These are phyloP conservation scores for Sabatieria punctata DNA, from an alignment of 2,888 invertebrate genomes.

Conservation along the genomic window DNA sequence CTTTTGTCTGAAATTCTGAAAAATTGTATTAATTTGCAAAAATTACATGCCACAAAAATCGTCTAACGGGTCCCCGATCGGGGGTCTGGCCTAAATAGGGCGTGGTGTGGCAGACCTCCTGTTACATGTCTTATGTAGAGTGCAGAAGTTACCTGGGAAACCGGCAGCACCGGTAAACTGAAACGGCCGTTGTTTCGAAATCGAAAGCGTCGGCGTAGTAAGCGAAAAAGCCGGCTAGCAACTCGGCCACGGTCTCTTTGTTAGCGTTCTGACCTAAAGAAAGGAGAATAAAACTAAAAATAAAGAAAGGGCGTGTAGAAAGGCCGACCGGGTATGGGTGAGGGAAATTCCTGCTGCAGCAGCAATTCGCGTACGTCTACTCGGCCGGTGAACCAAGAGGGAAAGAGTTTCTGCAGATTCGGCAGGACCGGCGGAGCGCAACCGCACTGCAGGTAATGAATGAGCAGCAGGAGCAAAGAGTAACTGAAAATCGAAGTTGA, in stretches of 20 bases:
- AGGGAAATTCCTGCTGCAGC: conserved; percentile 14
- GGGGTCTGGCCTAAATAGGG: too few species aligned
- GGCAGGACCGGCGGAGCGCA: conserved; percentile 22
- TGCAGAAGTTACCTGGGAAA: conserved; percentile 14
- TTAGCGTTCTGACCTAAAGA: background rate
- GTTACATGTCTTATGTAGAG: too few species aligned
- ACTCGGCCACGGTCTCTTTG: conserved; percentile 15
- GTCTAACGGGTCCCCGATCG: too few species aligned
- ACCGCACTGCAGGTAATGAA: conserved; percentile 26
- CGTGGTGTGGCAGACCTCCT: too few species aligned
- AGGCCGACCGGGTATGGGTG: conserved; percentile 12
- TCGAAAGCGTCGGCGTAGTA: conserved; percentile 24
- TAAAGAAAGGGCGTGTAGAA: too few species aligned
- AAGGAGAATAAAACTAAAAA: too few species aligned
- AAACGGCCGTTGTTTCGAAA: conserved; percentile 18
- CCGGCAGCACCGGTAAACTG: conserved; percentile 13
- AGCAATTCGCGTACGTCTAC: conserved; percentile 11
- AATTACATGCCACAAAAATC: too few species aligned
- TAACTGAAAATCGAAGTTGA: conserved; percentile 15
- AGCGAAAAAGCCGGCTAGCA: conserved; percentile 25
- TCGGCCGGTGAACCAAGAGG: conserved; percentile 14
- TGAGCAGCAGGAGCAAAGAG: conserved; percentile 24
- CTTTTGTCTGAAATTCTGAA: too few species aligned
- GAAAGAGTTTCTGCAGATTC: conserved; percentile 22
- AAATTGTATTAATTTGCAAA: too few species aligned